A percentile compares a stretch with the other conserved stretches of the same genome.
phyloP scores from a whole-genome alignment of 1,140 invertebrate genomes.

The Teleopsis dalmanni region DNA sequence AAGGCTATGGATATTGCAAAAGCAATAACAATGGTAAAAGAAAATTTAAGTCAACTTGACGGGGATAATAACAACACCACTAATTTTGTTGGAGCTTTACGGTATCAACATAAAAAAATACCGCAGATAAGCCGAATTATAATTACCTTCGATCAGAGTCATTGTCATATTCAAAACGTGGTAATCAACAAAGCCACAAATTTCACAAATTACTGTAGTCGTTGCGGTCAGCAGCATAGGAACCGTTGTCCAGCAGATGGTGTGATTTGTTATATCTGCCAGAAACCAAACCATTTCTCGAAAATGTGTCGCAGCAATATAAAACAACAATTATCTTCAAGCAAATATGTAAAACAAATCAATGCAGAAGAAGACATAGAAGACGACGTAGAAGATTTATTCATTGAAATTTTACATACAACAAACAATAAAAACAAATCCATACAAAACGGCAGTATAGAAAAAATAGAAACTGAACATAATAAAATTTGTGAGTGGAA shows the following conservation, averaged over 20 bases:
- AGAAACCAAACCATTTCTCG: constrained; percentile 18
- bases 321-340: too few species aligned
- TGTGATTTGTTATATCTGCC: constrained; percentile 17
- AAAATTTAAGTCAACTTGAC: background rate
- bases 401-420: background rate
- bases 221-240: constrained; percentile 9
- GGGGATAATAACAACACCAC: background rate
- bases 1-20: constrained; percentile 10
- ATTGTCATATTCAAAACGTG: background rate
- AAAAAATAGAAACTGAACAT: too few species aligned
- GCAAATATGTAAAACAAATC: background rate
- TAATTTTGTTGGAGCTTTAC: too few species aligned
- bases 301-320: constrained; percentile 11
- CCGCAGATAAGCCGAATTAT: background rate
- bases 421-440: too few species aligned
- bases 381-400: constrained; percentile 1
- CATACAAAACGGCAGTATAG: too few species aligned
- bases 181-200: background rate
- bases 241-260: constrained; percentile 18
- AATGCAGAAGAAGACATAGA: background rate
- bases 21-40: constrained; percentile 4
- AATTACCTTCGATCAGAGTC: background rate
- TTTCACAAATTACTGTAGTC: too few species aligned
- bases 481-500: too few species aligned
- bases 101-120: too few species aligned